A percentile compares a stretch with the other conserved stretches of the same genome.
Conservation (phyloP, 2,888 invertebrate genomes). For the Temnothorax ravouxi region DNA sequence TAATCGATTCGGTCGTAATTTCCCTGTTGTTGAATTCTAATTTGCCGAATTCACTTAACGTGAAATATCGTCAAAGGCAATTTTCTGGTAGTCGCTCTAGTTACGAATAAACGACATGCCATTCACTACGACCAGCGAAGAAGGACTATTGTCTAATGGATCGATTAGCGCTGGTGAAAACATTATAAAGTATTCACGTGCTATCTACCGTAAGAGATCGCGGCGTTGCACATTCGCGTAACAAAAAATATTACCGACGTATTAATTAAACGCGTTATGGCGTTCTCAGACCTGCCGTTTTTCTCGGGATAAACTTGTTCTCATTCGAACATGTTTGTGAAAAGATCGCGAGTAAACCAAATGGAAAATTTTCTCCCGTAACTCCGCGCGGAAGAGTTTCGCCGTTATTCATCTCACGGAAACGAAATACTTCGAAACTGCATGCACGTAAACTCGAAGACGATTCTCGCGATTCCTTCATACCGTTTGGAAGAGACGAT, state of each 20-base stretch:
- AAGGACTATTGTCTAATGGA: conserved; percentile 31
- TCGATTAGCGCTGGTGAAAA: conserved; percentile 42
- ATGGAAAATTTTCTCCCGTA: neutral
- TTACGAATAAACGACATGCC: conserved; percentile 28
- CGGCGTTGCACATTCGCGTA: neutral
- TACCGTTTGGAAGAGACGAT: neutral
- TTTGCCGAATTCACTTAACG: conserved; percentile 15
- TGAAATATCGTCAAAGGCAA: neutral
- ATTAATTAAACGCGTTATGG: conserved; percentile 19
- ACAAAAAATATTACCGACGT: neutral
- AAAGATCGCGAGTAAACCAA: conserved; percentile 19
- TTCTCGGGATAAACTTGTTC: neutral
- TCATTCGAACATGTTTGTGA: neutral
- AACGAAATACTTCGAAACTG: conserved; percentile 4
- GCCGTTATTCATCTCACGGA: neutral
- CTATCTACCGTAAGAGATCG: conserved; percentile 20
- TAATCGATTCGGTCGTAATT: neutral
- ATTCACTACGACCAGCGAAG: neutral
- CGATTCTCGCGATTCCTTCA: neutral
- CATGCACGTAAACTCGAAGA: neutral
- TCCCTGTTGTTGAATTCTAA: conserved; percentile 8
- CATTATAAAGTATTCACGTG: conserved; percentile 27
- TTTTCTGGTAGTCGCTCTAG: conserved; percentile 1
- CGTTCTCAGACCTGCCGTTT: neutral
- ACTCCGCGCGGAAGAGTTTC: neutral